Conservation (phyloP, 2,113 vertebrate species). For the Eleginops maclovinus region DNA sequence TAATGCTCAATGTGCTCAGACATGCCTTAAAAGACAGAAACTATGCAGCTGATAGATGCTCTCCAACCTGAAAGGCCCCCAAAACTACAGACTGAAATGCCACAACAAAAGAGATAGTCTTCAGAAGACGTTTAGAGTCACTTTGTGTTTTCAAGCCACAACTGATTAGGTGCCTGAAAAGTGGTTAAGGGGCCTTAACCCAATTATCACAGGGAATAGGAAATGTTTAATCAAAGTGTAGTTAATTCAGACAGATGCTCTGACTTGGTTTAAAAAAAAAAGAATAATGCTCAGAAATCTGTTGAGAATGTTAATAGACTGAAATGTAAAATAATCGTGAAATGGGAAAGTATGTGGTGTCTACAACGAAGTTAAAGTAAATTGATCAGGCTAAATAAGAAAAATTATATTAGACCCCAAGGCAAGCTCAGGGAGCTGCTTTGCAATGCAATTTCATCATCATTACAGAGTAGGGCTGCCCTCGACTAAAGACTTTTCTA, state of each 20-base stretch:
- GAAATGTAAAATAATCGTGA: background rate
- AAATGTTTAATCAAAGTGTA: background rate
- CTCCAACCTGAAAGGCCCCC: slow-evolving; percentile 1
- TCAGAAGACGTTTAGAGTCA: background rate
- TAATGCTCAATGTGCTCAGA: slow-evolving; percentile 19
- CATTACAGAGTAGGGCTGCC: too few species aligned
- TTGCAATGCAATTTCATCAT: too few species aligned
- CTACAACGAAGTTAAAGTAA: background rate
- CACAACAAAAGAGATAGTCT: slow-evolving; percentile 6
- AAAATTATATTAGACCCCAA: background rate
- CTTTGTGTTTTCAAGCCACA: background rate
- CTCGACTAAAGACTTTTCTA: too few species aligned
- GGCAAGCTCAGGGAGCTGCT: background rate
- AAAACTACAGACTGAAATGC: slow-evolving; percentile 2
- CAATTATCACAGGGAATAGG: background rate
- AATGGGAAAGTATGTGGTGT: background rate
- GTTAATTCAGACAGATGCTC: background rate
- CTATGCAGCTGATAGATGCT: slow-evolving; percentile 6
- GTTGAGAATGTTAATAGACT: background rate
- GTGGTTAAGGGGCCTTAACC: slow-evolving; percentile 3
- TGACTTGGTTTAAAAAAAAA: background rate
- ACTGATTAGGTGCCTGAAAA: slow-evolving; percentile 2
- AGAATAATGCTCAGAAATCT: background rate
- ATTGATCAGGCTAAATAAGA: background rate
- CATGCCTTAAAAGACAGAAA: slow-evolving; percentile 2